Conservation (phyloP, 2,113 vertebrate genomes). For the Diphyllodes magnificus region DNA sequence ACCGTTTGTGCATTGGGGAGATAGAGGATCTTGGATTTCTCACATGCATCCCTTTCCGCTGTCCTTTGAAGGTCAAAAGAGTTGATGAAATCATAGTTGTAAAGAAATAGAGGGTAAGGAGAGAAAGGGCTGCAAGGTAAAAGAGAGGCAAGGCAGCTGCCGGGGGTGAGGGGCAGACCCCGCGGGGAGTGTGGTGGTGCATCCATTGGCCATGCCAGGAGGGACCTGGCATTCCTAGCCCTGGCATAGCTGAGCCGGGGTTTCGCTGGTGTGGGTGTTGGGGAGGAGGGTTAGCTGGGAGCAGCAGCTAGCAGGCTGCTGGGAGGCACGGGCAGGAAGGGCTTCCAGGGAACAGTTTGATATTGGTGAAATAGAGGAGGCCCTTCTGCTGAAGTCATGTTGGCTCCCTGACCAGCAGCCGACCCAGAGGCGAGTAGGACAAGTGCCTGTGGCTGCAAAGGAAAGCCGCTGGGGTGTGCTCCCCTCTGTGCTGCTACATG, state of each 20-base stretch:
- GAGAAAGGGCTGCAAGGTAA: neutral
- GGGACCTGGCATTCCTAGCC: neutral
- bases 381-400: neutral
- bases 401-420: neutral
- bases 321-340: neutral
- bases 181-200: accelerated
- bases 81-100: neutral
- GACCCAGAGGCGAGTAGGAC: neutral
- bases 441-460: neutral
- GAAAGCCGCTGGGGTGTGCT: neutral
- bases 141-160: neutral
- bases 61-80: neutral
- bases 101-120: neutral
- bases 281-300: neutral
- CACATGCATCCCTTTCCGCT: neutral
- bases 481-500: accelerated
- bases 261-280: accelerated
- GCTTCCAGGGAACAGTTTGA: neutral
- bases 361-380: neutral
- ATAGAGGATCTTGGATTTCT: neutral
- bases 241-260: neutral
- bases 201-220: accelerated
- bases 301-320: neutral
- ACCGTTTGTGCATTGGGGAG: neutral
- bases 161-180: neutral